Conservation (phyloP, 2,797 vertebrate species). For the Denticeps clupeoides region DNA sequence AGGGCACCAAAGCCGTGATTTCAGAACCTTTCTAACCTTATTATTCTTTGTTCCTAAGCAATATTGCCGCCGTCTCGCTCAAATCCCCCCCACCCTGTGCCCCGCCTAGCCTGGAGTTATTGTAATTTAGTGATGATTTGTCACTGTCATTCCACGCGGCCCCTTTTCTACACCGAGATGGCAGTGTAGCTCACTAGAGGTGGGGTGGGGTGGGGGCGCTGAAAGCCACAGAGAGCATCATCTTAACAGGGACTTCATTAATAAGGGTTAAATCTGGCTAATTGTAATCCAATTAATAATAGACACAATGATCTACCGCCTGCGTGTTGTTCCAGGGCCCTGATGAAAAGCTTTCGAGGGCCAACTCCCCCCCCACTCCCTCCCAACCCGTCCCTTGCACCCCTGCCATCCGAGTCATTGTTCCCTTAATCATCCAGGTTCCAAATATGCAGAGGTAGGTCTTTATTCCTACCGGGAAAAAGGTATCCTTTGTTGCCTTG, state of each 20-base stretch:
- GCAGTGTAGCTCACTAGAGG: constrained; percentile 1
- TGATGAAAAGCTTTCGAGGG: constrained; percentile 24
- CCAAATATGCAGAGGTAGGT: constrained; percentile 8
- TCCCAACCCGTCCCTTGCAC: background rate
- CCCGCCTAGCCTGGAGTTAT: constrained; percentile 22
- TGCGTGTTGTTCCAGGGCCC: constrained; percentile 26
- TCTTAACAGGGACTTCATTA: constrained; percentile 26
- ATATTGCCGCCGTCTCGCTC: background rate
- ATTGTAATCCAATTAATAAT: constrained; percentile 45
- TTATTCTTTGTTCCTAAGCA: constrained; percentile 9
- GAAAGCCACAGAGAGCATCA: constrained; percentile 3
- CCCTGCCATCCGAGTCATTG: constrained; percentile 7
- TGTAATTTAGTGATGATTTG: constrained; percentile 35
- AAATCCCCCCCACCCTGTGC: constrained; percentile 4
- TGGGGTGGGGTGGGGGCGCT: too few relatives aligned
- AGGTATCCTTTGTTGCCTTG: background rate
- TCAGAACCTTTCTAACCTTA: too few relatives aligned
- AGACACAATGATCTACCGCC: constrained; percentile 31
- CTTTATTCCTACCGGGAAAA: constrained; percentile 18
- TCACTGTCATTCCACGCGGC: constrained; percentile 29
- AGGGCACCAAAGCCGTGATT: constrained; percentile 9
- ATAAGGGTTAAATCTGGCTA: constrained; percentile 42
- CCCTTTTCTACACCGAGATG: constrained; percentile 13
- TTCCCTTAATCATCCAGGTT: constrained; percentile 11
- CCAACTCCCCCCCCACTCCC: background rate